Evolutionary conservation across 2,113 vertebrate genomes (phyloP).

Genomic region (Pterocles gutturalis): DNA sequence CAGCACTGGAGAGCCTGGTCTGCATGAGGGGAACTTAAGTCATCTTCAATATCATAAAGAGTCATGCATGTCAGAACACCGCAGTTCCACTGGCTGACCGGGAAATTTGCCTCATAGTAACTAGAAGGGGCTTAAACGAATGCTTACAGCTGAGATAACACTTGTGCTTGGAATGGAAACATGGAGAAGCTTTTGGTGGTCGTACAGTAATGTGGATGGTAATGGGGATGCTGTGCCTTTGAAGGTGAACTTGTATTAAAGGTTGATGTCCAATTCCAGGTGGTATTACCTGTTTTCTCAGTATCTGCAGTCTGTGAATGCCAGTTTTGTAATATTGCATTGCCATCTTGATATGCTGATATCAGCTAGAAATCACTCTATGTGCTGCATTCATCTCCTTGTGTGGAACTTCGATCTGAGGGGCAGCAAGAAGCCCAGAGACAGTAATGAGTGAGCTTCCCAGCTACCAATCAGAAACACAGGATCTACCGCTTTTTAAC

Average conservation of each 20-base stretch:
- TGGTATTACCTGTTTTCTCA: background rate
- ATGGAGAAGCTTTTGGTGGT: background rate
- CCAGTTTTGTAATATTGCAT: background rate
- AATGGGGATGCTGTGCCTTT: background rate
- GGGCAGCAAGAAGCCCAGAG: background rate
- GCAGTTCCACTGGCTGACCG: background rate
- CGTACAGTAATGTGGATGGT: rapidly evolving
- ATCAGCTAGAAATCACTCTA: background rate
- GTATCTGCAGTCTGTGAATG: background rate
- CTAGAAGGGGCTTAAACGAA: background rate
- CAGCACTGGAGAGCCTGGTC: background rate
- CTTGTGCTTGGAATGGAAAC: background rate
- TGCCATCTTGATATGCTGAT: background rate
- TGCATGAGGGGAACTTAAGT: background rate
- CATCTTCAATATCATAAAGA: background rate
- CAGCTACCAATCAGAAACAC: background rate
- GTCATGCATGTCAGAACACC: rapidly evolving
- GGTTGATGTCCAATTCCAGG: background rate
- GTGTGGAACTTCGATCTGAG: background rate
- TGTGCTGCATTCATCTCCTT: background rate
- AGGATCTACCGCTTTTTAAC: background rate
- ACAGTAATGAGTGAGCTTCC: background rate
- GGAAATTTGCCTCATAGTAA: background rate
- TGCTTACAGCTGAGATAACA: background rate
- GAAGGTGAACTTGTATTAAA: background rate